Evolutionary conservation across 2,797 vertebrate genomes (phyloP).

Genomic region (Nasua narica): DNA sequence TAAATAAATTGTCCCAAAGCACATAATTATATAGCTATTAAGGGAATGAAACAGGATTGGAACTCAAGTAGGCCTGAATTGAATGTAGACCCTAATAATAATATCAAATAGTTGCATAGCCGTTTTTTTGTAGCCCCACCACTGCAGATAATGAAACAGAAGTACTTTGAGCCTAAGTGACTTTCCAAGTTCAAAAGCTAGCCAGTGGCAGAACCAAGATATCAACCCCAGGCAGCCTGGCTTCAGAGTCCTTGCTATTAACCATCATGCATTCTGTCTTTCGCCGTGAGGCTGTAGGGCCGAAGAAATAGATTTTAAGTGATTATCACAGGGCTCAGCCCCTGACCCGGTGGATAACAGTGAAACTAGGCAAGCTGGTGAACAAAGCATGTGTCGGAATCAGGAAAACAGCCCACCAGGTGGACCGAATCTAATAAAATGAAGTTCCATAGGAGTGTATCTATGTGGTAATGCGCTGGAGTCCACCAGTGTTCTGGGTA

Average conservation of each 20-base stretch:
- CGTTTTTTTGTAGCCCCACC: background rate
- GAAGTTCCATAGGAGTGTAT: background rate
- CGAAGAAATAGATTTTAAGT: background rate
- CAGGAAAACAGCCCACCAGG: background rate
- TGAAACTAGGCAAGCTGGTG: background rate
- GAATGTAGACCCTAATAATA: background rate
- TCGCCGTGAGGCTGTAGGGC: background rate
- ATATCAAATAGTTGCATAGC: background rate
- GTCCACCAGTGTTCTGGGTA: background rate
- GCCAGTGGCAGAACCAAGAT: background rate
- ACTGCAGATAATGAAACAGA: background rate
- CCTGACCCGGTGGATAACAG: background rate
- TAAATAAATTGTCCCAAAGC: background rate
- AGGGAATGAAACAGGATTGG: background rate
- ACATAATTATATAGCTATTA: background rate
- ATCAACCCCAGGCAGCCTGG: background rate
- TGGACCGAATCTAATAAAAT: background rate
- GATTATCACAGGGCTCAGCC: background rate
- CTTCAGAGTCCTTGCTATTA: background rate
- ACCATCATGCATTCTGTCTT: background rate
- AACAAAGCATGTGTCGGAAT: background rate
- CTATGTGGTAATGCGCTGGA: background rate
- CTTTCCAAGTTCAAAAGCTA: slow-evolving; percentile 13
- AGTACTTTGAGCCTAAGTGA: background rate
- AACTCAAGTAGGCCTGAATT: background rate